Conservation (phyloP, 1,140 invertebrate genomes). For the Latrodectus geometricus region DNA sequence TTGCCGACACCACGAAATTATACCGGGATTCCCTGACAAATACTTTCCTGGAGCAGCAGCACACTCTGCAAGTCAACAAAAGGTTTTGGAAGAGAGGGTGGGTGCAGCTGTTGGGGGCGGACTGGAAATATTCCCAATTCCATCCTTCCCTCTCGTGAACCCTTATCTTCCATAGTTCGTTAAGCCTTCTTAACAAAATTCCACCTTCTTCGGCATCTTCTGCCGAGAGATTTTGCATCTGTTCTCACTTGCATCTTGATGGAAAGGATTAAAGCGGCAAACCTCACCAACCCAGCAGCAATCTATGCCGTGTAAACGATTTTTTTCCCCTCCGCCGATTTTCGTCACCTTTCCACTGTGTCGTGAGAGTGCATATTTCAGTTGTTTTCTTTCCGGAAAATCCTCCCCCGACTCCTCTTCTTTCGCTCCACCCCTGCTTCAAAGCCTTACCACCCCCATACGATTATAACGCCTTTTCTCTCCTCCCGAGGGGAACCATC, state of each 20-base stretch:
- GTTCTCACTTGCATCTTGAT: constrained; percentile 31
- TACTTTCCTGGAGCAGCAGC: constrained; percentile 18
- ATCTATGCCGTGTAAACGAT: constrained; percentile 36
- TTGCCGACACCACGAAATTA: constrained; percentile 47
- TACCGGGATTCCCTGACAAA: constrained; percentile 43
- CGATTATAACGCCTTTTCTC: not conserved
- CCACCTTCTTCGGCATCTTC: not conserved
- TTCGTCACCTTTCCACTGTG: not conserved
- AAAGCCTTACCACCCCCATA: not conserved
- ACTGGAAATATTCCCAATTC: constrained; percentile 34
- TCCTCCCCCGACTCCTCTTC: not conserved
- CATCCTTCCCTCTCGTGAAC: not conserved
- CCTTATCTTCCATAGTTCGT: constrained; percentile 24
- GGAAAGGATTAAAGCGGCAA: constrained; percentile 45
- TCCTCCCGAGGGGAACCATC: constrained; percentile 18
- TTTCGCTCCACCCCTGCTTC: not conserved
- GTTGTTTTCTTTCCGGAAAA: not conserved
- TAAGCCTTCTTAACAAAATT: constrained; percentile 47
- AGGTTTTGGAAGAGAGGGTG: constrained; percentile 1
- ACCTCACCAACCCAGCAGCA: constrained; percentile 45
- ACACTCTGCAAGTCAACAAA: constrained; percentile 45
- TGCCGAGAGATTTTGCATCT: constrained; percentile 46
- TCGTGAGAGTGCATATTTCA: not conserved
- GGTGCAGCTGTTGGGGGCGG: not conserved
- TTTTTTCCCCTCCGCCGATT: constrained; percentile 26